Base-by-base conservation (phyloP, 23 tunicate genomes). In the Oikopleura albicans region DNA sequence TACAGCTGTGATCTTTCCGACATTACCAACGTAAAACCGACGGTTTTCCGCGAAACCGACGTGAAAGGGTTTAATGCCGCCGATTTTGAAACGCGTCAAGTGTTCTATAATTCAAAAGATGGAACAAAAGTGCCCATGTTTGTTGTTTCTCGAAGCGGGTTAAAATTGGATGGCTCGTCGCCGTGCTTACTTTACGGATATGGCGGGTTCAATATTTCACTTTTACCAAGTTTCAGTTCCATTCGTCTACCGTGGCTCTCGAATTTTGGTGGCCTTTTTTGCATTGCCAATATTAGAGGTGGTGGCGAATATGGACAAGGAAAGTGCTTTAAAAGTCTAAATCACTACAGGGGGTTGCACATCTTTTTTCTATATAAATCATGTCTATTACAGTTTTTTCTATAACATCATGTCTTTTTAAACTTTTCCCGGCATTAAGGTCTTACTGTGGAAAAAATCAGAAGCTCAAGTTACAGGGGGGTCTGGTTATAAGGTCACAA, bases 91-190 rank as follows among this genome's bases (percentile, higher is more conserved):
- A 95, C 99, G 2, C 66, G 86, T 28, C 99, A 95, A 84, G 86
- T 90, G 33, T 95, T 95, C 57, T 95, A 95, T 75, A 33, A 88
- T 4, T 90, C 96, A 87, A 91, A 95, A 66, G 99, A 95, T 75
- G 99, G 92, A 34, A 95, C 99, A n/a, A 88, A 88, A 76, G 87
- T 95, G 22, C 99, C 99, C 0, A 95, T 95, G 99, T 95, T 95
- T 84, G 90, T 95, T 40, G 91, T 91, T 0, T 89, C 91, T 28
- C 90, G 63, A 56, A 95, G 90, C 85, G 89, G 88, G 12, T 40
- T 95, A 0, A 76, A 85, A 39, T 35, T 88, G 86, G 86, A 85
- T 40, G 99, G 96, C 39, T 75, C 40, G 39, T 91, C 89, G 40
- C 96, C 99, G 0, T 83, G 88, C 0, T 40, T 95, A 31, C 75